Base-by-base conservation (phyloP, 2,888 invertebrate species). In the Drosophila ustulata region DNA sequence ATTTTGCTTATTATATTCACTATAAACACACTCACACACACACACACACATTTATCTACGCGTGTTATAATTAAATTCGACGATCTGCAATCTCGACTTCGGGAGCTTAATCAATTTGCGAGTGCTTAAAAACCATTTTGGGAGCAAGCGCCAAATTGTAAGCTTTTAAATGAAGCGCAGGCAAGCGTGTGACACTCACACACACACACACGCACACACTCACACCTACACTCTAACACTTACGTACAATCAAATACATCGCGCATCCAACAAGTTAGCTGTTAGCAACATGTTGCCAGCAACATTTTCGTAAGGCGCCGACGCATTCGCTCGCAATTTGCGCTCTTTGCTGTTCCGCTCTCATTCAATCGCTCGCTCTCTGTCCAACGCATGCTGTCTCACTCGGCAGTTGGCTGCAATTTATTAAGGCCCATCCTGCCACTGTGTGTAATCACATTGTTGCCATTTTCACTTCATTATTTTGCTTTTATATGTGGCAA, bases 391-490 rank as follows among this genome's bases (percentile, higher is more conserved):
- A 2, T 11, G n/a, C 0, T 45, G 18, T 47, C 49, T 23, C 53
- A 8, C 13, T 46, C 30, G 34, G 43, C 52, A 25, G 41, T 43
- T 64, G 66, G 46, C 34, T 62, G 78, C 75, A 78, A 77, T 81
- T 80, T 81, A 80, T 80, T 78, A 73, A 62, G 69, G 62, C 71
- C 57, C 71, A 59, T 73, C 66, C 63, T 74, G 71, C 55, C 82
- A 71, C 72, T 88, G 85, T 75, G 70, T 83, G 83, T 85, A 89
- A 85, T 85, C 85, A 85, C 89, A 89, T 89, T 86, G 88, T 89
- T 89, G 86, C 89, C 88, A 88, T 86, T 89, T 86, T 84, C 89
- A 88, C 86, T 87, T 88, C 88, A 87, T 86, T 86, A 89, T 89
- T 88, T 82, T 85, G 76, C 85, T 80, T 88, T 89, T 88, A 89